Base-by-base conservation (phyloP, 2,797 vertebrate species). In the Hylomyscus alleni region DNA sequence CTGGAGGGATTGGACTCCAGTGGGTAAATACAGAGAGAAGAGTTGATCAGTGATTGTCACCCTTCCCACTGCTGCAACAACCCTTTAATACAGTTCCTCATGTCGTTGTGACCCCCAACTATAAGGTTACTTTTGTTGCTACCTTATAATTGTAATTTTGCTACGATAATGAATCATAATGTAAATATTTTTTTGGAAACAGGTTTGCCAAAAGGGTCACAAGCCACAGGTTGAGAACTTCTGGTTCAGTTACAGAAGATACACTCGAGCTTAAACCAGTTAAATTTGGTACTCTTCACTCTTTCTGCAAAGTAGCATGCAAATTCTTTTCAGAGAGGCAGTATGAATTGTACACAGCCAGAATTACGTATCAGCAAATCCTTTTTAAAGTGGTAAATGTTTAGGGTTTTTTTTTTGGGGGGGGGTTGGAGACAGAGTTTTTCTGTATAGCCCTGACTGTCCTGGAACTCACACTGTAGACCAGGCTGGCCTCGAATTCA, bases 321-420 rank as follows among this genome's bases (percentile, higher is more conserved):
- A 62, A 92, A 93, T 90, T 6, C 14, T 80, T 88, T 89, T 81
- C 62, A 72, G 86, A 87, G 60, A 72, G 58, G 24, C 10, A 88
- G 10, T 92, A 1, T 90, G 52, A 87, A 62, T 89, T 94, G 20
- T 83, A 29, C 20, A 92, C 6, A 86, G 56, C 92, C 22, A 81
- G n/a, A 89, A 90, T 77, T 92, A 40, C 89, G 7, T 94, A 44
- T 67, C 12, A 60, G 12, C 58, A 93, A 96, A 85, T 40, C 8
- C 89, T 11, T 76, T 92, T 78, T 62, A 94, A 81, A 82, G 40
- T 6, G 83, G 47, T 73, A 26, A 72, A 54, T 82, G n/a, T n/a
- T n/a, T n/a, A n/a, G n/a, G n/a, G n/a, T n/a, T n/a, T n/a, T n/a
- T n/a, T n/a, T n/a, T n/a, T n/a, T n/a, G n/a, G n/a, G n/a, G n/a